Base-by-base conservation (phyloP, 1,140 invertebrate species). In the Platyura marginata region DNA sequence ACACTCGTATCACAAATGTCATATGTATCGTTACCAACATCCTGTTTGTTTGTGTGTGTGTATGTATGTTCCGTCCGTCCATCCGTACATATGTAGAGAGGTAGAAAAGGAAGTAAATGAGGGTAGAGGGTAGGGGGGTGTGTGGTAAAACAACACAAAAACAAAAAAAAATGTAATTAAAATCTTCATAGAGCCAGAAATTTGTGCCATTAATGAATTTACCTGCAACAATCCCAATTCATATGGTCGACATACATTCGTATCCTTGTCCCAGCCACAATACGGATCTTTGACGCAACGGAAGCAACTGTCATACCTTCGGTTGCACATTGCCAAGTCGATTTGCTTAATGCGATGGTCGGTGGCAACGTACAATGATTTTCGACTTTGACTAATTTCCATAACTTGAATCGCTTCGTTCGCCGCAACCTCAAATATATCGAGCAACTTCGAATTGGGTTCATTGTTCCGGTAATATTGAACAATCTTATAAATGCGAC, bases 241-340 rank as follows among this genome's bases (percentile, higher is more conserved):
- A 52, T 87, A 89, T 13, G 84, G 79, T 50, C 79, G 75, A 64
- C 87, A 91, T 23, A 75, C 75, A 44, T 77, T 79, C 13, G 73
- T 71, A 46, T 89, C 84, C 49, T 83, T 77, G 54, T 90, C 85
- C 87, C 87, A 90, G 11, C 86, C 87, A 55, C 87, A 91, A 59
- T 90, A 90, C 0, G 86, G 87, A 66, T 91, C 87, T 49, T 79
- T 75, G 19, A 87, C 81, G 63, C 86, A 91, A 19, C 83, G 71
- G 42, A 88, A 71, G 57, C 87, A 91, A 55, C 79, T 87, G 63
- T 88, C 83, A 62, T 89, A 87, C 44, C 84, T 72, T 21, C 77
- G 72, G 46, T 79, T 76, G 56, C 86, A 91, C 72, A 87, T 80
- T 23, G 82, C 78, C 40, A 89, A 59, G 53, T 85, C 79, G 49